Percentiles rank a stretch among this genome's conserved stretches.
Evolutionary conservation across 1,140 invertebrate species (phyloP).

Genomic region (Zaprionus davidi): DNA sequence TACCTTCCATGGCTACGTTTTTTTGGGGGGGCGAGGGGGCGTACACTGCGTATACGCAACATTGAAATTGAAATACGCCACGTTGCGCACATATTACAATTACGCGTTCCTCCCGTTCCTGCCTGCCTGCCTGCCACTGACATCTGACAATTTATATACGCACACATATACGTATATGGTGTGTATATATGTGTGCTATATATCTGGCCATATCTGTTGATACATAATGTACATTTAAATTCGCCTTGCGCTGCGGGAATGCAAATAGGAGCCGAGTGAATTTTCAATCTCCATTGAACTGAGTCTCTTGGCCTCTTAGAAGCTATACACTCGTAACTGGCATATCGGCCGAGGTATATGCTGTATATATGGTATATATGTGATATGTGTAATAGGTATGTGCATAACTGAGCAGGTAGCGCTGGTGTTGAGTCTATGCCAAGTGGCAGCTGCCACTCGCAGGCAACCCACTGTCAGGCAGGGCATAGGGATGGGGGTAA

Average conservation of each 20-base stretch:
- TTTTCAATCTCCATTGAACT: slow-evolving; percentile 27
- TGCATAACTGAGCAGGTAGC: slow-evolving; percentile 3
- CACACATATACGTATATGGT: neutral
- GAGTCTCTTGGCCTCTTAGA: neutral
- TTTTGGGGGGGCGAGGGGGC: neutral
- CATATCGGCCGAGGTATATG: neutral
- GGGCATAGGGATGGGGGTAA: neutral
- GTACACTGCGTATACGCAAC: slow-evolving; percentile 38
- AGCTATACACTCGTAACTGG: neutral
- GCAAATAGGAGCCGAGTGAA: slow-evolving; percentile 13
- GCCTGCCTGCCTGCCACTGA: slow-evolving; percentile 46
- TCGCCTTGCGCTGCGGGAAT: slow-evolving; percentile 6
- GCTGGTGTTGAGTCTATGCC: slow-evolving; percentile 17
- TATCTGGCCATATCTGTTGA: slow-evolving; percentile 11
- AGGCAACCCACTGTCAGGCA: neutral
- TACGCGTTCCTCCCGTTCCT: slow-evolving; percentile 18
- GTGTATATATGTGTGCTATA: neutral
- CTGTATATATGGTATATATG: neutral
- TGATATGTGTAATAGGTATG: slow-evolving; percentile 2
- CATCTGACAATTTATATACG: slow-evolving; percentile 50
- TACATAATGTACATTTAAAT: slow-evolving; percentile 2
- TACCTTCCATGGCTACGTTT: neutral
- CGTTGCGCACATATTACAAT: slow-evolving; percentile 31
- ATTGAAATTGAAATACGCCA: slow-evolving; percentile 39
- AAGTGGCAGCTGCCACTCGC: slow-evolving; percentile 26